Evolutionary conservation across 53 echinoderm and acorn worm species (phyloP), one percentile per base, ranked within the genome.

Genomic region (Temnopleurus reevesii): DNA sequence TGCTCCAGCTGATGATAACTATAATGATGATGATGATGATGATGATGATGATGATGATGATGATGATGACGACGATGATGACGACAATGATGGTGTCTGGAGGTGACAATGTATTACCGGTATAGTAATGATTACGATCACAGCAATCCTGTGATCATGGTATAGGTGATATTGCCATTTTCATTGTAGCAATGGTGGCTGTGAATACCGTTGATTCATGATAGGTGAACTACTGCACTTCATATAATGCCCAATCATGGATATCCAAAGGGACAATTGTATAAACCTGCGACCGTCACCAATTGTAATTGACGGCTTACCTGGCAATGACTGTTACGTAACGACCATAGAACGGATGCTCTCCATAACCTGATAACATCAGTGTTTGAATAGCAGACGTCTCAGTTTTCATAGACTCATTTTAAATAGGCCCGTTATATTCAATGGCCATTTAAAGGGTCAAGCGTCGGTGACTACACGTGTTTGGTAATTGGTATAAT

Each of bases 311-410:
- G 36, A 6, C 1, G 41, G 36, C 5, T n/a, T 38, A 41, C 66
- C 66, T n/a, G 66, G 66, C 66, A 66, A 38, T 66, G 66, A 29
- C 66, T 41, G 8, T 66, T 66, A 66, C 66, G 66, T 66, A 66
- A 66, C 21, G n/a, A 34, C 12, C 12, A 30, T 61, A 13, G 61
- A 61, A 31, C 29, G 9, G 61, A 61, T 61, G 33, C n/a, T 28
- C 25, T 9, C 25, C 27, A 4, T 9, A 58, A 12, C 33, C 29
- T 61, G 15, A 10, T 3, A 31, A 29, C 2, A 12, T 66, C n/a
- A 15, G 0, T 55, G 19, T 1, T 55, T 21, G 19, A 59, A 8
- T 59, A 59, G 28, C 59, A 29, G 1, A 27, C 10, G 9, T 27
- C 64, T 31, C 27, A 19, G 36, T 38, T 66, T 35, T 60, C 19